Conservation (phyloP, 2,888 invertebrate species). For the Coelogynopora nodosa region DNA sequence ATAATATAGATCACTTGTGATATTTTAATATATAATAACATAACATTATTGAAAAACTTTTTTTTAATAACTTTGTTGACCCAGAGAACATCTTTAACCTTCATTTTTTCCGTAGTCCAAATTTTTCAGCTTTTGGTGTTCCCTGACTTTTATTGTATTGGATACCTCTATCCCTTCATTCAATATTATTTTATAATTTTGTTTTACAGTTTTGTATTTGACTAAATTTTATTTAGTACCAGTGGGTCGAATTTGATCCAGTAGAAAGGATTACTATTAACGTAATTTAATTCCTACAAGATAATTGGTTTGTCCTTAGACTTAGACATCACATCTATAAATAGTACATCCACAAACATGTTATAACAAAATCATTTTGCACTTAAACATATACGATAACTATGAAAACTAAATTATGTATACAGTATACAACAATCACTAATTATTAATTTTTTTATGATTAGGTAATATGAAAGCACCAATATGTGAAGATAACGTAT, state of each 20-base stretch:
- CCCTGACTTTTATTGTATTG: background rate
- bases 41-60: too few relatives aligned
- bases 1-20: too few relatives aligned
- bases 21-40: too few relatives aligned
- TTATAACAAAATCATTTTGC: background rate
- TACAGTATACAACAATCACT: background rate
- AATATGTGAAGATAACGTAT: background rate
- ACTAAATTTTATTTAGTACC: background rate
- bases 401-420: background rate
- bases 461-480: background rate
- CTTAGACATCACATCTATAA: background rate
- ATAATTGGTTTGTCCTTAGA: background rate
- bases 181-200: background rate
- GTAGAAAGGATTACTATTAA: background rate
- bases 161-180: background rate
- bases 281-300: background rate
- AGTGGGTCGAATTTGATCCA: background rate
- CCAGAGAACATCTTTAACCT: background rate
- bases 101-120: background rate
- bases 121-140: background rate
- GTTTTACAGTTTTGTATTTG: background rate
- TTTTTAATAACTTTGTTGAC: background rate
- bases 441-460: background rate
- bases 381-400: background rate
- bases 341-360: background rate